Conservation (phyloP, 2,113 vertebrate species). For the Terrapene triunguis region DNA sequence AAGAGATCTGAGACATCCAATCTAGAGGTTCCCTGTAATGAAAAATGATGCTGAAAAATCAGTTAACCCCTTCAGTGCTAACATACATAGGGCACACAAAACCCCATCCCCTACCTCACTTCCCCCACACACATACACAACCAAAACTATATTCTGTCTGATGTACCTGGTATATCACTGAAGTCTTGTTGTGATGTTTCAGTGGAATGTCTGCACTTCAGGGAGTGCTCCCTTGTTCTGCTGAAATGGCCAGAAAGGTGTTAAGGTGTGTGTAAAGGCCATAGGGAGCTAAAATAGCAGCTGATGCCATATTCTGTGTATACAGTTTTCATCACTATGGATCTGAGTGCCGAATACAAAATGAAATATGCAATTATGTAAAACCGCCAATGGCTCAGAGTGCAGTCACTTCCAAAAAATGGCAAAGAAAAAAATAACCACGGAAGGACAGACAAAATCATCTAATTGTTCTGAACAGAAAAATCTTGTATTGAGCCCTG, state of each 20-base stretch:
- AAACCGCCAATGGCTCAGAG: slow-evolving; percentile 44
- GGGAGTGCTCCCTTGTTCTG: not conserved
- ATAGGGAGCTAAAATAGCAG: slow-evolving; percentile 3
- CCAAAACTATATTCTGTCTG: not conserved
- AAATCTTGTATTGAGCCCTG: not conserved
- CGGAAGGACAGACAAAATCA: slow-evolving; percentile 46
- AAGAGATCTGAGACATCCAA: not conserved
- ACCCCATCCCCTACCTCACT: not conserved
- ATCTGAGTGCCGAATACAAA: slow-evolving; percentile 63
- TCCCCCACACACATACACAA: not conserved
- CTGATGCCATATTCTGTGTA: slow-evolving; percentile 31
- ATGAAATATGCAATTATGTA: slow-evolving; percentile 65
- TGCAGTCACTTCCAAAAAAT: not conserved
- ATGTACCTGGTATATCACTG: not conserved
- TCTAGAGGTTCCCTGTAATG: not conserved
- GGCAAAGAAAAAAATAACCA: slow-evolving; percentile 54
- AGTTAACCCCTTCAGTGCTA: not conserved
- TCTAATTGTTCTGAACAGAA: slow-evolving; percentile 38
- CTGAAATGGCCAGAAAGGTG: slow-evolving; percentile 17
- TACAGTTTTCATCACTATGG: not conserved
- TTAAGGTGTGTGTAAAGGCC: slow-evolving; percentile 30
- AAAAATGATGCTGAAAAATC: not conserved
- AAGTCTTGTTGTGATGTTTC: not conserved
- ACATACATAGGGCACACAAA: not conserved
- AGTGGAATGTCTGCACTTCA: not conserved